Evolutionary conservation across 1,140 invertebrate genomes (phyloP).

Genomic region (Drosophila yakuba): DNA sequence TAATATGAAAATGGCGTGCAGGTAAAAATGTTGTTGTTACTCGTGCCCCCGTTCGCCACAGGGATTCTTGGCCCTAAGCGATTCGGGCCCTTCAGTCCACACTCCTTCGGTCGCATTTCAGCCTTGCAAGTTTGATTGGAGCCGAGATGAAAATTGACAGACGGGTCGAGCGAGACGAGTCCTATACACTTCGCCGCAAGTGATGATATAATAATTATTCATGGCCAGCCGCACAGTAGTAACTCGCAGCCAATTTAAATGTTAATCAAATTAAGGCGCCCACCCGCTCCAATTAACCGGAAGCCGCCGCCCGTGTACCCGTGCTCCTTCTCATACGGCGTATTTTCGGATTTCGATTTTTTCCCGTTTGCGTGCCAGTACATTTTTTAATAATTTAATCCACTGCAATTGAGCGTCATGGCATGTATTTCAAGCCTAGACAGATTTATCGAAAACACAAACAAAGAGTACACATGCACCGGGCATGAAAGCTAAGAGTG

Average conservation of each 20-base stretch:
- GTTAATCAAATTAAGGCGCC: slow-evolving; percentile 76
- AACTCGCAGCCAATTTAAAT: slow-evolving; percentile 62
- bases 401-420: slow-evolving; percentile 76
- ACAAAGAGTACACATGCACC: slow-evolving; percentile 38
- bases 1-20: slow-evolving; percentile 82
- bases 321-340: neutral
- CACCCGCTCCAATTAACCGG: slow-evolving; percentile 56
- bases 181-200: slow-evolving; percentile 5
- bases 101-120: slow-evolving; percentile 5
- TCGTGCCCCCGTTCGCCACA: slow-evolving; percentile 57
- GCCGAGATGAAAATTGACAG: slow-evolving; percentile 57
- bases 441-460: slow-evolving; percentile 78
- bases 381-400: slow-evolving; percentile 82
- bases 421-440: slow-evolving; percentile 65
- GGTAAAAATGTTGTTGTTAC: slow-evolving; percentile 59
- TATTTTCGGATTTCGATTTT: slow-evolving; percentile 40
- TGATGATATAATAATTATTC: slow-evolving; percentile 56
- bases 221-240: slow-evolving; percentile 26
- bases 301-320: neutral
- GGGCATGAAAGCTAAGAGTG: slow-evolving; percentile 63
- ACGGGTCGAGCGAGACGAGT: neutral
- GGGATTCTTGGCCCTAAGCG: slow-evolving; percentile 52
- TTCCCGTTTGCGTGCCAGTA: slow-evolving; percentile 42
- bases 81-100: slow-evolving; percentile 40
- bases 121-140: slow-evolving; percentile 52